Evolutionary conservation across 2,888 invertebrate species (phyloP), one percentile per base, ranked within the genome.

Genomic region (Theretra japonica): DNA sequence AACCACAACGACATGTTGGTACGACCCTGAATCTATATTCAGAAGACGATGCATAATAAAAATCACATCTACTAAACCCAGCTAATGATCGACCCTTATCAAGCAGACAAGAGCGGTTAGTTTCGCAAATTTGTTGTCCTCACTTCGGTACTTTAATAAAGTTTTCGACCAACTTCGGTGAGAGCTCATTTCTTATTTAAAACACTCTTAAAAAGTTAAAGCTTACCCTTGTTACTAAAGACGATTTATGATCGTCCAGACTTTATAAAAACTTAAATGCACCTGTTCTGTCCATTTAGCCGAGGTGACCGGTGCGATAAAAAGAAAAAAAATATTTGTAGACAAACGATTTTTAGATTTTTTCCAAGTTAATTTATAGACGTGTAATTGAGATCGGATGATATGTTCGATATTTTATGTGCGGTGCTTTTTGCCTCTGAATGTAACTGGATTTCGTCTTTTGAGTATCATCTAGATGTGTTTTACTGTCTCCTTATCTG

Each of bases 271-370:
- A 89, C 79, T 90, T 89, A 81, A 86, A 89, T 89, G 88, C 91
- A 92, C 91, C 92, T 92, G 92, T 89, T 88, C 84, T 77, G 87
- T 85, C 88, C 88, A 89, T 89, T 91, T 89, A 87, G 88, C 88
- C 78, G 84, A 82, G 84, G 87, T 87, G 87, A 86, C 88, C 84
- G 82, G 75, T 74, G 71, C 74, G 75, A 74, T 75, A 77, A 80
- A 81, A 71, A 41, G 50, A 19, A 50, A 69, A 69, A 58, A 69
- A 71, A 50, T 53, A 25, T 50, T 41, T 28, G 57, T 48, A 23
- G 33, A 65, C 65, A 65, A 65, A 65, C 41, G 41, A 62, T 62
- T 41, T 30, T 62, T 62, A n/a, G 62, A 23, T 65, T 65, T 65
- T 58, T 65, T 65, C 41, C 48, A 41, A 48, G 41, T 65, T 23